phyloP scores from a whole-genome alignment of 2,113 vertebrate genomes.

The Clarias batrachus region DNA sequence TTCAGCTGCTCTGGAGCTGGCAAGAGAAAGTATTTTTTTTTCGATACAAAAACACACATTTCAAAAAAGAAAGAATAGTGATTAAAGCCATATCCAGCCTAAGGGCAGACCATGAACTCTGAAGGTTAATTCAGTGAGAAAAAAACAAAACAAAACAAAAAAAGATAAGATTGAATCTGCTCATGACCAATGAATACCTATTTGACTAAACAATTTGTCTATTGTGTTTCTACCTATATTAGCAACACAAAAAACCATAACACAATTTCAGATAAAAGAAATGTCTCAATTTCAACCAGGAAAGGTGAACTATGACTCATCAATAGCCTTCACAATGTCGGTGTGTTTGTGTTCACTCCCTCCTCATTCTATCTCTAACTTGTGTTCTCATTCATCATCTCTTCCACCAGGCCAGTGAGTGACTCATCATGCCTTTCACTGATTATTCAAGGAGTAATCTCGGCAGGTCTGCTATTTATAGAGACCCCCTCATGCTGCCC shows the following conservation, averaged over 20 bases:
- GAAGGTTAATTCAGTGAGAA: not conserved
- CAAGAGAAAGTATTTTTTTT: not conserved
- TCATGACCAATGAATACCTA: not conserved
- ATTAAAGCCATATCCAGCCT: slow-evolving; percentile 23
- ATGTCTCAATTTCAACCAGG: not conserved
- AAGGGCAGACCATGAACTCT: not conserved
- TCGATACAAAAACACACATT: not conserved
- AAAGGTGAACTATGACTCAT: slow-evolving; percentile 1
- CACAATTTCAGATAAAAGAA: not conserved
- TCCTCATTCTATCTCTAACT: slow-evolving; percentile 23
- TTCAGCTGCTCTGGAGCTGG: not conserved
- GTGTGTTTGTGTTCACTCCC: not conserved
- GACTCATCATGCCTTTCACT: slow-evolving; percentile 70
- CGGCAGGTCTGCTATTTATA: slow-evolving; percentile 68
- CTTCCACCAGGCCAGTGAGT: slow-evolving; percentile 61
- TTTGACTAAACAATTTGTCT: not conserved
- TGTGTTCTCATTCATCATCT: slow-evolving; percentile 52
- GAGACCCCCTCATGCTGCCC: slow-evolving; percentile 51
- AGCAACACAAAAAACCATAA: not conserved
- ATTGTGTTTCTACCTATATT: not conserved
- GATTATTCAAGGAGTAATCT: slow-evolving; percentile 75
- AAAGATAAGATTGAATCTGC: not conserved
- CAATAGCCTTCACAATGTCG: not conserved
- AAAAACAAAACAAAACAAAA: not conserved
- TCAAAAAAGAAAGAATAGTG: not conserved